A percentile compares a stretch with the other conserved stretches of the same genome.
These are phyloP conservation scores for Coregonus ussuriensis DNA, from an alignment of 2,797 vertebrate genomes.

Conservation along the genomic window DNA sequence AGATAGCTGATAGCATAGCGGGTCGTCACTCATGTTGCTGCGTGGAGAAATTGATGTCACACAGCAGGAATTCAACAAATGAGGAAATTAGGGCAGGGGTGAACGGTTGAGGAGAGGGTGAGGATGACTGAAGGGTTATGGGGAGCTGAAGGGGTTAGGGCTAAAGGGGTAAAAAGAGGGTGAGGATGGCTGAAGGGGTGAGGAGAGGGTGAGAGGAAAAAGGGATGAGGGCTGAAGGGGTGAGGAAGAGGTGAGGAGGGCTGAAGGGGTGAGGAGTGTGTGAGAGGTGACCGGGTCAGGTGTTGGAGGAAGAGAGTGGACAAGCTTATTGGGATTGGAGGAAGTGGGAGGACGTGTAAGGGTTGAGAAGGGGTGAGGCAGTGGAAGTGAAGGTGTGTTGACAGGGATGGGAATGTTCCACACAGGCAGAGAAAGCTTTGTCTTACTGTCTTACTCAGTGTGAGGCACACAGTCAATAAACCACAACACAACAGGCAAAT, in stretches of 20 bases:
- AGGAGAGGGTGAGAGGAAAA: no score
- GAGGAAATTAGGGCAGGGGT: not conserved
- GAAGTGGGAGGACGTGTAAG: conserved; percentile 5
- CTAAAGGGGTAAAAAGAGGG: no score
- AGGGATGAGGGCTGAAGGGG: not conserved
- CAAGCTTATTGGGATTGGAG: not conserved
- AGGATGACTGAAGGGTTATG: conserved; percentile 3
- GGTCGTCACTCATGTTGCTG: not conserved
- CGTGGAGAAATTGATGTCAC: conserved; percentile 51
- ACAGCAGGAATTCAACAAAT: conserved; percentile 17
- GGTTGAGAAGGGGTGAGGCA: not conserved
- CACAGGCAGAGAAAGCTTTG: not conserved
- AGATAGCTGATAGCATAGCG: not conserved
- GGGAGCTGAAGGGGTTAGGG: not conserved
- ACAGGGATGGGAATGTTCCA: not conserved
- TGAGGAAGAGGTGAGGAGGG: conserved; percentile 58
- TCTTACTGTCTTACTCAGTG: not conserved
- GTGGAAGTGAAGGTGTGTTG: not conserved
- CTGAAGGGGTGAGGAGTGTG: not conserved
- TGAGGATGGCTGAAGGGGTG: no score
- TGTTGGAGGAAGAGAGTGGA: not conserved
- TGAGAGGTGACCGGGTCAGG: not conserved
- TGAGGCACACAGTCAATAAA: no score
- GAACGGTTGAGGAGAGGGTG: not conserved
- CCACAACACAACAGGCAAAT: no score